Percentiles rank a stretch among this genome's conserved stretches.
Conservation (phyloP, 2,113 vertebrate species). For the Turdus rufiventris region DNA sequence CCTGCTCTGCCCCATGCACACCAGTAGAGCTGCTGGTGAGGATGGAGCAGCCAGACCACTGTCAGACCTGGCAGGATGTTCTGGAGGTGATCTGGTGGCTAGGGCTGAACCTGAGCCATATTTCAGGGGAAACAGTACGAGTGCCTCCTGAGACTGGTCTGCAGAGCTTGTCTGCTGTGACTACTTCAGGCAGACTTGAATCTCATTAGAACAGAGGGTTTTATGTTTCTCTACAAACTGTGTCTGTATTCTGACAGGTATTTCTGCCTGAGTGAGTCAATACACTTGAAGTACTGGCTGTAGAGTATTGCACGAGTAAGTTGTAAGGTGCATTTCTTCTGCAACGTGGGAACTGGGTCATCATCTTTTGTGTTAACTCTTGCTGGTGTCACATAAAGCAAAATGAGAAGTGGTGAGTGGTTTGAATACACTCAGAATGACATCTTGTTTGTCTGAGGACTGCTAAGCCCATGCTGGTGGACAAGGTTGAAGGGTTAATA, state of each 20-base stretch:
- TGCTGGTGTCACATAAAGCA: background rate
- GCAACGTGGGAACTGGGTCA: background rate
- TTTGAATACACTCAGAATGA: background rate
- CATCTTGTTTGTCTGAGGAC: background rate
- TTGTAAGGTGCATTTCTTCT: background rate
- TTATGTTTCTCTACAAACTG: background rate
- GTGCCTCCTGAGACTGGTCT: background rate
- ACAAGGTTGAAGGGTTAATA: background rate
- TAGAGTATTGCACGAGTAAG: background rate
- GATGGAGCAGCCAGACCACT: background rate
- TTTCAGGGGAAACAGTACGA: background rate
- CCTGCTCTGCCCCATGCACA: accelerated
- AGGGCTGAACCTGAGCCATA: background rate
- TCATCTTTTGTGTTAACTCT: background rate
- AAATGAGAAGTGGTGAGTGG: background rate
- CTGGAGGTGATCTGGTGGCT: background rate
- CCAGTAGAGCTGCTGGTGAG: background rate
- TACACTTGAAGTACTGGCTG: background rate
- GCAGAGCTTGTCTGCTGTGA: background rate
- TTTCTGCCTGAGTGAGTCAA: background rate
- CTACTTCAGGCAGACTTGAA: background rate
- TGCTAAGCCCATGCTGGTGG: background rate
- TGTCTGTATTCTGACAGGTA: background rate
- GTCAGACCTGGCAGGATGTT: background rate
- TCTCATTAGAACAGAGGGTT: background rate